These are phyloP conservation scores for Lepidotrigona ventralis DNA, from an alignment of 1,140 invertebrate species.

Conservation along the genomic window DNA sequence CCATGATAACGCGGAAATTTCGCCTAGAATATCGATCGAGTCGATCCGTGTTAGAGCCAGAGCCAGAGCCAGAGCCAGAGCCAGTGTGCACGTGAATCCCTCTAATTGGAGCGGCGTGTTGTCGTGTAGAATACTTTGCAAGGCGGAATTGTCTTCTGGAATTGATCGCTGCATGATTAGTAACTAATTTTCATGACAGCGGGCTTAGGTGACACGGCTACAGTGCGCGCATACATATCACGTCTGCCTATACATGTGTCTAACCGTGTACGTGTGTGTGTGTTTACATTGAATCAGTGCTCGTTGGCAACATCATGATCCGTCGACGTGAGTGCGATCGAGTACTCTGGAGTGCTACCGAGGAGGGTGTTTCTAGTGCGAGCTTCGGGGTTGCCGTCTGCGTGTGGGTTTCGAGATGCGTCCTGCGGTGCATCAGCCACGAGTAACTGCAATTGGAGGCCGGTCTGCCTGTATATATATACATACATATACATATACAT, in stretches of 20 bases:
- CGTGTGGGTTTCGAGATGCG: constrained; percentile 60
- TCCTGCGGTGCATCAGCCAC: constrained; percentile 56
- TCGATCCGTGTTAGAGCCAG: constrained; percentile 8
- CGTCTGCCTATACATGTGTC: constrained; percentile 40
- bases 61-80: not conserved
- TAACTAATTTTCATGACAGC: constrained; percentile 17
- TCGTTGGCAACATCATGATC: constrained; percentile 64
- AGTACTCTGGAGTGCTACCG: constrained; percentile 60
- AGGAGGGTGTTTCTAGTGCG: constrained; percentile 58
- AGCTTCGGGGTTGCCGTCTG: constrained; percentile 56
- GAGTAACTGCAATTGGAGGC: constrained; percentile 56
- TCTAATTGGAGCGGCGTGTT: not conserved
- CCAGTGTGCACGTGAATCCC: not conserved
- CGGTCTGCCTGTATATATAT: constrained; percentile 35
- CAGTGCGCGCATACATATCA: constrained; percentile 17
- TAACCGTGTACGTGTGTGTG: constrained; percentile 53
- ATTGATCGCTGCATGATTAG: constrained; percentile 29
- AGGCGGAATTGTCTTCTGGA: not conserved
- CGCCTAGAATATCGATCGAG: constrained; percentile 1
- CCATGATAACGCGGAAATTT: not conserved
- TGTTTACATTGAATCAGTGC: constrained; percentile 65
- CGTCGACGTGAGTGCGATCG: constrained; percentile 60
- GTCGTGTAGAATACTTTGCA: constrained; percentile 11
- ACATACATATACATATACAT: too few relatives aligned
- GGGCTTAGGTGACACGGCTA: constrained; percentile 13